phyloP scores from a whole-genome alignment of 2,113 vertebrate genomes.

The Centrocercus urophasianus region DNA sequence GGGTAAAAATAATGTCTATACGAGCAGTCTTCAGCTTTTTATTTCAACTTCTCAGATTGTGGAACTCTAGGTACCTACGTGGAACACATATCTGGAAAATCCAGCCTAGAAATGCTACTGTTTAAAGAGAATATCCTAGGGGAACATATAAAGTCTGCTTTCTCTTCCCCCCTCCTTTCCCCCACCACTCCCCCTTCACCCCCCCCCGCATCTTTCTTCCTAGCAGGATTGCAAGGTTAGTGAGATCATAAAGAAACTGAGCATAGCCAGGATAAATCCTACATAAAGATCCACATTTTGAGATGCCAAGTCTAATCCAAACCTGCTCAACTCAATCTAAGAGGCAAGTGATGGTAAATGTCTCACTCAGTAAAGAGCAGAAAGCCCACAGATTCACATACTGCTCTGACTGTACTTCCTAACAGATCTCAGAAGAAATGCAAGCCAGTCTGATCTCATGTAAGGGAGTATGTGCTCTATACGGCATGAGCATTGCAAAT shows the following conservation, averaged over 20 bases:
- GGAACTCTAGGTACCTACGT: slow-evolving; percentile 44
- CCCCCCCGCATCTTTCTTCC: neutral
- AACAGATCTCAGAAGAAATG: neutral
- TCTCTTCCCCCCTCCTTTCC: too few species aligned
- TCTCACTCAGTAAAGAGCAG: neutral
- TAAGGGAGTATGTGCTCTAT: neutral
- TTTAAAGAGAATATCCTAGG: neutral
- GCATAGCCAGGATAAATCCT: neutral
- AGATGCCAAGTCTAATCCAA: neutral
- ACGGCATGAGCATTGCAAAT: rapidly evolving
- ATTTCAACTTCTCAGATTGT: slow-evolving; percentile 49
- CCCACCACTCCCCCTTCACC: too few species aligned
- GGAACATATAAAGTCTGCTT: neutral
- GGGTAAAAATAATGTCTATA: slow-evolving; percentile 70
- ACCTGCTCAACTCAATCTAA: neutral
- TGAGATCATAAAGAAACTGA: neutral
- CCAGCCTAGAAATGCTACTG: neutral
- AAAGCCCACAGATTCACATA: neutral
- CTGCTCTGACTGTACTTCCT: neutral
- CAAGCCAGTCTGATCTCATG: neutral
- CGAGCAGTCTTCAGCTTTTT: slow-evolving; percentile 59
- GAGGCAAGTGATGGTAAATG: neutral
- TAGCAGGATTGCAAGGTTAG: neutral
- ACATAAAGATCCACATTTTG: neutral
- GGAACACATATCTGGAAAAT: slow-evolving; percentile 57